Conservation (phyloP, 2,888 invertebrate genomes). For the Drosophila falleni region DNA sequence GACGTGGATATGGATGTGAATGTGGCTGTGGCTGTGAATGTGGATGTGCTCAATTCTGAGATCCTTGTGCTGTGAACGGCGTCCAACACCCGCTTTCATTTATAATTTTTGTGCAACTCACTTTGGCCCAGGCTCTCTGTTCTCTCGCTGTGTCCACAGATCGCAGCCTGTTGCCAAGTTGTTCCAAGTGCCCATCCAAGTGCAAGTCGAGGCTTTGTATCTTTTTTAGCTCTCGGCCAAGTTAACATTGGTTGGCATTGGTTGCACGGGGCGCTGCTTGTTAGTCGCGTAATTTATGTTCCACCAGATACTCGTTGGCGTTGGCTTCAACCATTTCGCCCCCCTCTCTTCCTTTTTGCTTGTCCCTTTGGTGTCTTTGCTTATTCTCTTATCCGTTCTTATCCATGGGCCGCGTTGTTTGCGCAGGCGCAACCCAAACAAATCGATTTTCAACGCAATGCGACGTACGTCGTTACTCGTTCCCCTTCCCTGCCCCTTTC, state of each 20-base stretch:
- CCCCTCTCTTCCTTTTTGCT: not conserved
- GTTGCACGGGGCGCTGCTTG: conserved; percentile 81
- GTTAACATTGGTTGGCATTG: conserved; percentile 28
- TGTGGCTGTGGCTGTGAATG: conserved; percentile 32
- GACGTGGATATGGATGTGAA: conserved; percentile 57
- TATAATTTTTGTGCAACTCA: conserved; percentile 81
- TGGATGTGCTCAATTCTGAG: conserved; percentile 11
- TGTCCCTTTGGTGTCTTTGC: conserved; percentile 72
- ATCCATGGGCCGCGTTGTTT: conserved; percentile 80
- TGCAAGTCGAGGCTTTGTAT: conserved; percentile 52
- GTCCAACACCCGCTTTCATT: conserved; percentile 80
- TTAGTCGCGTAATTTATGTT: conserved; percentile 85
- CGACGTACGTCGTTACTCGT: conserved; percentile 62
- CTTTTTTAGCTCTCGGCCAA: conserved; percentile 71
- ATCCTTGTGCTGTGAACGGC: conserved; percentile 52
- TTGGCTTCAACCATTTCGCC: conserved; percentile 61
- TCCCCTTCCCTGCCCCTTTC: conserved; percentile 15
- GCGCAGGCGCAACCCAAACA: conserved; percentile 85
- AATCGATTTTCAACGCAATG: conserved; percentile 85
- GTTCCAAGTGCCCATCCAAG: conserved; percentile 52
- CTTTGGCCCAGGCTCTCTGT: conserved; percentile 50
- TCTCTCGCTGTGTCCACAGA: conserved; percentile 1
- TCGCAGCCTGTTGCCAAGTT: conserved; percentile 64
- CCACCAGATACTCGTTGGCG: conserved; percentile 84
- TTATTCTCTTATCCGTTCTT: conserved; percentile 81